phyloP scores from a whole-genome alignment of 2,888 invertebrate genomes.

The Zeuzera pyrina region DNA sequence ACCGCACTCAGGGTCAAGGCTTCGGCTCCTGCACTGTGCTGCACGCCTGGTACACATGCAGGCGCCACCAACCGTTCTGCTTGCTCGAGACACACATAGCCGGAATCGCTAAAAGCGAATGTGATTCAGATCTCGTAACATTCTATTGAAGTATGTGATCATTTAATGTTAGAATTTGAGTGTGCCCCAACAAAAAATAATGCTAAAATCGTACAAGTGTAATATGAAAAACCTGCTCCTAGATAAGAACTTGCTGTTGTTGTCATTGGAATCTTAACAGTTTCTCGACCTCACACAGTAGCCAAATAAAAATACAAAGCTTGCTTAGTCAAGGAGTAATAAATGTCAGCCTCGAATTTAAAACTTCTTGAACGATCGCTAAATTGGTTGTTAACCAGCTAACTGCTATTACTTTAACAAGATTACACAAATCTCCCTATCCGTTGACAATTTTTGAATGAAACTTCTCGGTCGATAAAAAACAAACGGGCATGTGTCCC shows the following conservation, averaged over 20 bases:
- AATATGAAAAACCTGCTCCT: no score
- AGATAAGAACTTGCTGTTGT: background rate
- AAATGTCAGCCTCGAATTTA: constrained; percentile 32
- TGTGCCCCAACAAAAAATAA: no score
- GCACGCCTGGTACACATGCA: constrained; percentile 51
- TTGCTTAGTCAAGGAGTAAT: constrained; percentile 23
- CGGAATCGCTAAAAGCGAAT: constrained; percentile 62
- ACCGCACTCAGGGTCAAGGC: constrained; percentile 71
- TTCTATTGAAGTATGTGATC: no score
- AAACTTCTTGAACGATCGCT: constrained; percentile 35
- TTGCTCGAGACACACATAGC: constrained; percentile 37
- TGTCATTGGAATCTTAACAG: background rate
- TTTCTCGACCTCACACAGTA: constrained; percentile 19
- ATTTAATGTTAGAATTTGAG: no score
- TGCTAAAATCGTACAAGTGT: no score
- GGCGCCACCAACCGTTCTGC: constrained; percentile 27
- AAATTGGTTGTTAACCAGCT: constrained; percentile 48
- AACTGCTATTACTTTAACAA: constrained; percentile 58
- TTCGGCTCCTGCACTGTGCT: constrained; percentile 58
- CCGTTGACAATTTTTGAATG: constrained; percentile 69
- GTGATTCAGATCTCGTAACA: constrained; percentile 27
- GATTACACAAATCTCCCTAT: constrained; percentile 68
- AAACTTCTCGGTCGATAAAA: constrained; percentile 52
- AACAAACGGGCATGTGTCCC: constrained; percentile 64
- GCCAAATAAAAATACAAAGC: constrained; percentile 19